A percentile compares a stretch with the other conserved stretches of the same genome.
Conservation (phyloP, 1,140 invertebrate species). For the Sarcophaga bullata region DNA sequence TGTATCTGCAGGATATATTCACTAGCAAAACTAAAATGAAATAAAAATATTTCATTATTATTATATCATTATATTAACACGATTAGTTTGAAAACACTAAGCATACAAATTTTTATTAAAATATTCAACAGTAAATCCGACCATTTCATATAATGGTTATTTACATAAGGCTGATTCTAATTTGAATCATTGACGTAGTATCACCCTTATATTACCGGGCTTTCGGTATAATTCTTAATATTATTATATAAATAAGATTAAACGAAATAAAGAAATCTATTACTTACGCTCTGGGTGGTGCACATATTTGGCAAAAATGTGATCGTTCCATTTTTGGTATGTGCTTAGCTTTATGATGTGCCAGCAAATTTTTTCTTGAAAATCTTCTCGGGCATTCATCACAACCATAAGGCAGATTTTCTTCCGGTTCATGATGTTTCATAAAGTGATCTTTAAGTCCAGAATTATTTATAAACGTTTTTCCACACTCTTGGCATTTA, state of each 20-base stretch:
- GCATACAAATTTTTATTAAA: slow-evolving; percentile 50
- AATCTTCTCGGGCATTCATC: slow-evolving; percentile 62
- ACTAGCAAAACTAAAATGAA: slow-evolving; percentile 54
- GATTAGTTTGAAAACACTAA: no score
- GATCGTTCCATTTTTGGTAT: slow-evolving; percentile 57
- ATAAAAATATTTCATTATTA: background rate
- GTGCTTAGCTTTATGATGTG: slow-evolving; percentile 58
- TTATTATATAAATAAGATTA: background rate
- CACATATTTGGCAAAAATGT: slow-evolving; percentile 58
- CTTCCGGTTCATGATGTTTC: slow-evolving; percentile 54
- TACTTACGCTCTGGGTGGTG: slow-evolving; percentile 50
- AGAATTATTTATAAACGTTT: slow-evolving; percentile 32
- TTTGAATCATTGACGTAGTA: slow-evolving; percentile 48
- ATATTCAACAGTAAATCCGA: background rate
- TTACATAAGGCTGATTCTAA: background rate
- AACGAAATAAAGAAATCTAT: background rate
- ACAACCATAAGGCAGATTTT: slow-evolving; percentile 57
- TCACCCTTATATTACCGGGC: no score
- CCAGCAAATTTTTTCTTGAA: slow-evolving; percentile 55
- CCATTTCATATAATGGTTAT: background rate
- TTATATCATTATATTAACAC: slow-evolving; percentile 48
- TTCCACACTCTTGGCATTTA: slow-evolving; percentile 47
- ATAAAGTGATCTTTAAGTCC: slow-evolving; percentile 32
- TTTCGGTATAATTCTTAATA: no score
- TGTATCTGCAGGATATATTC: slow-evolving; percentile 61